Percentiles rank a stretch among this genome's conserved stretches.
Conservation (phyloP, 2,797 vertebrate genomes). For the Arnoldichthys spilopterus region DNA sequence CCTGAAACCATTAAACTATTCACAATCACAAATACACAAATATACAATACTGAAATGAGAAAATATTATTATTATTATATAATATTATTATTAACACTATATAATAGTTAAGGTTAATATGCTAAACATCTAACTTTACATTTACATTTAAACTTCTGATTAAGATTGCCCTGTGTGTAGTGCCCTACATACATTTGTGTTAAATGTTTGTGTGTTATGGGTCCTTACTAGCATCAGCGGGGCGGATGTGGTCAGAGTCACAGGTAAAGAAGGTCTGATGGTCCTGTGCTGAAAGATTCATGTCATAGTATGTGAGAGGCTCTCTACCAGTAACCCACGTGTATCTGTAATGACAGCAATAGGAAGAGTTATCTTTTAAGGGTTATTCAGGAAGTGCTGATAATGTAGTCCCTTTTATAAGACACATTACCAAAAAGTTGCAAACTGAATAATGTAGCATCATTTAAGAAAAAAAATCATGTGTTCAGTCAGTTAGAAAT, state of each 20-base stretch:
- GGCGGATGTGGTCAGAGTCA: constrained; percentile 89
- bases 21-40: too few relatives aligned
- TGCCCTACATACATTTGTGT: neutral
- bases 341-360: constrained; percentile 97
- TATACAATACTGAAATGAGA: too few relatives aligned
- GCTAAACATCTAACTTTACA: too few relatives aligned
- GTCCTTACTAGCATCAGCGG: constrained; percentile 92
- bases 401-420: neutral
- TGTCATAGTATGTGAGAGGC: constrained; percentile 97
- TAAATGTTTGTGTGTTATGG: neutral
- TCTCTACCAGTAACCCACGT: constrained; percentile 98
- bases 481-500: too few relatives aligned
- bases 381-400: neutral
- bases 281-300: constrained; percentile 98
- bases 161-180: too few relatives aligned
- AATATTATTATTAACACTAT: too few relatives aligned
- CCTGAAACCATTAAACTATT: too few relatives aligned
- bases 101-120: too few relatives aligned
- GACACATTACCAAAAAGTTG: neutral
- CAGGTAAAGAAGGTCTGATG: constrained; percentile 97
- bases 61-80: too few relatives aligned
- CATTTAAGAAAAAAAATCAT: too few relatives aligned
- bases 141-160: too few relatives aligned
- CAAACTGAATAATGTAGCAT: too few relatives aligned
- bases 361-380: constrained; percentile 59